A percentile compares a stretch with the other conserved stretches of the same genome.
phyloP scores from a whole-genome alignment of 2,888 invertebrate genomes.

The Melieria omissa region DNA sequence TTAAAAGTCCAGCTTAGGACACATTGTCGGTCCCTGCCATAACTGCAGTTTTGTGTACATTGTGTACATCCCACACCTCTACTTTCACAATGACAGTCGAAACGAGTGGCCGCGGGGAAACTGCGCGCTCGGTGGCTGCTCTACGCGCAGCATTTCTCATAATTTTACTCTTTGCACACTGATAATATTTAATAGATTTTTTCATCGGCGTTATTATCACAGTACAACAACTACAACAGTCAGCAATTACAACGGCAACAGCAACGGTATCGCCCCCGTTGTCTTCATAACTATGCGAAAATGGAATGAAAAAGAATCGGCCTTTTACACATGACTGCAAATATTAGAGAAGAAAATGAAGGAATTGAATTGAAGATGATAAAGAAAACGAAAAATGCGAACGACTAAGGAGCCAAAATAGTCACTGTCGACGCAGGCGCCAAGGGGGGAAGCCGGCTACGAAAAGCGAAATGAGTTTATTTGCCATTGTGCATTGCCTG shows the following conservation, averaged over 20 bases:
- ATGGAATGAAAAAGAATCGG: neutral
- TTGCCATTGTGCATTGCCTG: neutral
- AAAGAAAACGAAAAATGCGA: neutral
- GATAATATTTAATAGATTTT: slow-evolving; percentile 40
- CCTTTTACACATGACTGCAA: slow-evolving; percentile 17
- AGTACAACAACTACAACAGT: neutral
- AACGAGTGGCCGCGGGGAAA: too few species aligned
- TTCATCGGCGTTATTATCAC: slow-evolving; percentile 17
- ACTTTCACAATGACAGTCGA: too few species aligned
- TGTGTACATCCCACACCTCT: too few species aligned
- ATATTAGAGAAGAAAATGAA: neutral
- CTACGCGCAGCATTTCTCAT: too few species aligned
- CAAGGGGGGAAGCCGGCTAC: neutral
- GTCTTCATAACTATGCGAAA: slow-evolving; percentile 21
- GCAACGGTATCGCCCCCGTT: neutral
- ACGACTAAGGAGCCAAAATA: neutral
- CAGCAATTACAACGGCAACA: neutral
- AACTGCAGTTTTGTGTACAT: too few species aligned
- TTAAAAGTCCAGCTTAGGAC: too few species aligned
- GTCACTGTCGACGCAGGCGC: too few species aligned
- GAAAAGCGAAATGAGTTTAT: slow-evolving; percentile 19
- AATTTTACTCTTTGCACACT: neutral
- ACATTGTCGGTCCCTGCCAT: too few species aligned
- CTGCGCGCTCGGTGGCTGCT: too few species aligned
- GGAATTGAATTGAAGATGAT: too few species aligned